phyloP scores from a whole-genome alignment of 1,140 invertebrate genomes.

The Drosophila neocordata region DNA sequence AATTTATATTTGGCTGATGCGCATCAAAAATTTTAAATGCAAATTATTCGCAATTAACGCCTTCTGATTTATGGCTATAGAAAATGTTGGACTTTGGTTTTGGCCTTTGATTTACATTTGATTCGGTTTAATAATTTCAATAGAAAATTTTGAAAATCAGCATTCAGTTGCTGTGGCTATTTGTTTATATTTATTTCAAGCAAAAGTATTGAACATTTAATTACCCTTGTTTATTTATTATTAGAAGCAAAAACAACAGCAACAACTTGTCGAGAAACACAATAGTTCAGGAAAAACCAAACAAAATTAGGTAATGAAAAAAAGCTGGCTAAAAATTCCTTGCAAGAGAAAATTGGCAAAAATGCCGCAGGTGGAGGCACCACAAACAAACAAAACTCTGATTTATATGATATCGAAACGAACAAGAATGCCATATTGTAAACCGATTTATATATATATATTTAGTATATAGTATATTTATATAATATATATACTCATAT shows the following conservation, averaged over 20 bases:
- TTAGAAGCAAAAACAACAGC: conserved; percentile 12
- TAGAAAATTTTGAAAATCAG: conserved; percentile 19
- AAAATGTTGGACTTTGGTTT: conserved; percentile 2
- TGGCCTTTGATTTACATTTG: conserved; percentile 36
- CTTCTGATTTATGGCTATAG: conserved; percentile 34
- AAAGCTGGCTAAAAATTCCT: conserved; percentile 21
- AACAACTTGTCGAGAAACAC: not conserved
- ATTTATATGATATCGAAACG: conserved; percentile 7
- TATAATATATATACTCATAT: not conserved
- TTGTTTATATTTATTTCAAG: conserved; percentile 32
- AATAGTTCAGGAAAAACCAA: conserved; percentile 12
- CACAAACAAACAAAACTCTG: conserved; percentile 9
- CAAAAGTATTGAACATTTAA: conserved; percentile 35
- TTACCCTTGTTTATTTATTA: conserved; percentile 40
- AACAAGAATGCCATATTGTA: conserved; percentile 12
- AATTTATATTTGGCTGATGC: conserved; percentile 18
- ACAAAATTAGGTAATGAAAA: conserved; percentile 31
- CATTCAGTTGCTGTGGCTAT: conserved; percentile 1
- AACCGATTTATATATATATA: too few relatives aligned
- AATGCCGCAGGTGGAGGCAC: not conserved
- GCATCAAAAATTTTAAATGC: conserved; percentile 4
- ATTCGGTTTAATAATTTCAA: not conserved
- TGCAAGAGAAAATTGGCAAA: not conserved
- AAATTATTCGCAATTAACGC: conserved; percentile 52
- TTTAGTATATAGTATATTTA: not conserved